Base-by-base conservation (phyloP, 2,888 invertebrate species). In the Eupithecia pulchellata region DNA sequence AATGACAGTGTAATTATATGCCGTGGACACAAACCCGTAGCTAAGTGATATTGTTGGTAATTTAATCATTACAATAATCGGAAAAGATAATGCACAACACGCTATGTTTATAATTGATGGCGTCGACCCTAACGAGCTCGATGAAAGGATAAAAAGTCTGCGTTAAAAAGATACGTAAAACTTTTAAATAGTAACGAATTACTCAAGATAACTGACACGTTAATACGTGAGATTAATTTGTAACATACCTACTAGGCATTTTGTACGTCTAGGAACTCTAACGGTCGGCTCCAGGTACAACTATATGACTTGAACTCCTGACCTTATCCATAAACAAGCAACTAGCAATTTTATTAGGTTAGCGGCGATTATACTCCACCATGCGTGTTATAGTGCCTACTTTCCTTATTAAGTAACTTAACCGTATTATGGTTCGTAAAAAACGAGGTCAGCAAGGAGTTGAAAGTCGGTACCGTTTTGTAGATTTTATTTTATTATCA, bases 51-150 rank as follows among this genome's bases (percentile, higher is more conserved):
- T 85, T 81, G 86, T 85, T 84, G 81, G 82, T 83, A 83, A 88
- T 88, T 90, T 89, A 85, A 89, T 88, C 86, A 83, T 88, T 86
- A 90, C 87, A 83, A 84, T 81, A 83, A 85, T 79, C 70, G 70
- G 71, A 47, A 71, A 84, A 82, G 84, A 82, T 85, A 85, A 81
- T 79, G 81, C 81, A 79, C 83, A 78, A 68, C 85, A 87, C 84
- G 84, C 84, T 79, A 84, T 68, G 64, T 76, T 63, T 60, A 70
- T 69, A 66, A 69, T 74, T 72, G 71, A 66, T 74, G 78, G 74
- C 76, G 72, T 69, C 76, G 76, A 80, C 79, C 79, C 78, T 78
- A 81, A 79, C 76, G 75, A 67, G 72, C 70, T 70, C 66, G 68
- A 73, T 77, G 75, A 75, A 72, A 69, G 58, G 64, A 30, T 65